A percentile compares a stretch with the other conserved stretches of the same genome.
phyloP scores from a whole-genome alignment of 1,140 invertebrate species.

The Spodoptera litura region DNA sequence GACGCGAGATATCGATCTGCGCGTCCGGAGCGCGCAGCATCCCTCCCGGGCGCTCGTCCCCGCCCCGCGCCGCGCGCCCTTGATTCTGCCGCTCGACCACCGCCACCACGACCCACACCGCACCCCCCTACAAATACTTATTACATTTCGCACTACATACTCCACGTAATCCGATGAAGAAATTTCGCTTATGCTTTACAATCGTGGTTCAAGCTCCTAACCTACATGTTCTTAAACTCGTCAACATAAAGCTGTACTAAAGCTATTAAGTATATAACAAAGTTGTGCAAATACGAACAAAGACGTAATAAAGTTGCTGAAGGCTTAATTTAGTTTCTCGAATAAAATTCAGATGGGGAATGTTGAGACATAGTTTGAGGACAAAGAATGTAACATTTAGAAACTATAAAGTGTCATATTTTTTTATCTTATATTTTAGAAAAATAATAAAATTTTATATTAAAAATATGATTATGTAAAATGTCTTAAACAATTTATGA shows the following conservation, averaged over 20 bases:
- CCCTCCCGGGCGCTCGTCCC: conserved; percentile 52
- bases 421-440: no score
- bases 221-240: conserved; percentile 15
- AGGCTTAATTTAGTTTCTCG: no score
- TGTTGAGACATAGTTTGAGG: no score
- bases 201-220: conserved; percentile 37
- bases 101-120: conserved; percentile 58
- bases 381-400: no score
- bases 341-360: no score
- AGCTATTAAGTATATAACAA: background rate
- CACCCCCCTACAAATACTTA: conserved; percentile 80
- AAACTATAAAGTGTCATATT: no score
- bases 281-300: background rate
- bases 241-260: background rate
- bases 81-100: conserved; percentile 76
- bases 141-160: conserved; percentile 84
- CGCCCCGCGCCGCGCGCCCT: conserved; percentile 68
- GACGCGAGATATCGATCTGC: conserved; percentile 84
- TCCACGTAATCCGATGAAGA: conserved; percentile 82
- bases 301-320: no score
- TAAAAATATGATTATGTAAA: no score
- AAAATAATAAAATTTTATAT: no score
- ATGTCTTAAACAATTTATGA: no score
- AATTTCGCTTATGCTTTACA: conserved; percentile 75
- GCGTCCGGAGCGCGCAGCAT: conserved; percentile 66